phyloP scores from a whole-genome alignment of 2,888 invertebrate genomes.

The Leptarthrus brevirostris region DNA sequence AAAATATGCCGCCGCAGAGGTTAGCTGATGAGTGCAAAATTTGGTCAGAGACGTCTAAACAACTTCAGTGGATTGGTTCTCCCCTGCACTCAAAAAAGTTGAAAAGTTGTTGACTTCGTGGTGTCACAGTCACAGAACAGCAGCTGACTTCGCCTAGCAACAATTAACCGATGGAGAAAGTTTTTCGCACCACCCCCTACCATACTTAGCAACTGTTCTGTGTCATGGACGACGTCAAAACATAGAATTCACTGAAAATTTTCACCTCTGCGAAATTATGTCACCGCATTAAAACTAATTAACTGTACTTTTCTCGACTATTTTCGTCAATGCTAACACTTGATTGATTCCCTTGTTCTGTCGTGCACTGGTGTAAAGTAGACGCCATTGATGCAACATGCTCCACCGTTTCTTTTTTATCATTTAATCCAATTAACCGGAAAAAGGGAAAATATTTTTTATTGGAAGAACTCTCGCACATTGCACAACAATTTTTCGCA shows the following conservation, averaged over 20 bases:
- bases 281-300: constrained; percentile 19
- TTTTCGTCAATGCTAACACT: background rate
- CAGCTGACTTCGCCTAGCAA: constrained; percentile 29
- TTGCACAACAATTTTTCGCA: constrained; percentile 28
- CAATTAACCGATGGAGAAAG: constrained; percentile 10
- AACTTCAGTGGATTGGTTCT: no score
- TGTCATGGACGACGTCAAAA: background rate
- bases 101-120: constrained; percentile 25
- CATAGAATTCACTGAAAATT: background rate
- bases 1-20: background rate
- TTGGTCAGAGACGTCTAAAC: no score
- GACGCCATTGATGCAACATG: constrained; percentile 26
- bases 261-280: constrained; percentile 18
- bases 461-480: constrained; percentile 3
- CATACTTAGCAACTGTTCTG: background rate
- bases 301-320: constrained; percentile 9
- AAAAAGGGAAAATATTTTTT: constrained; percentile 10
- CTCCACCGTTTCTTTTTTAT: background rate
- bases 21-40: no score
- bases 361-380: background rate
- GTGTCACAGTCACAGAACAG: background rate
- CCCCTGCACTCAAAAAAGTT: background rate
- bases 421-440: constrained; percentile 33
- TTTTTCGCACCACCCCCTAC: background rate
- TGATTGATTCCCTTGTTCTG: constrained; percentile 4